Percentiles rank a stretch among this genome's conserved stretches.
phyloP scores from a whole-genome alignment of 1,140 invertebrate species.

The Hesperophylax magnus region DNA sequence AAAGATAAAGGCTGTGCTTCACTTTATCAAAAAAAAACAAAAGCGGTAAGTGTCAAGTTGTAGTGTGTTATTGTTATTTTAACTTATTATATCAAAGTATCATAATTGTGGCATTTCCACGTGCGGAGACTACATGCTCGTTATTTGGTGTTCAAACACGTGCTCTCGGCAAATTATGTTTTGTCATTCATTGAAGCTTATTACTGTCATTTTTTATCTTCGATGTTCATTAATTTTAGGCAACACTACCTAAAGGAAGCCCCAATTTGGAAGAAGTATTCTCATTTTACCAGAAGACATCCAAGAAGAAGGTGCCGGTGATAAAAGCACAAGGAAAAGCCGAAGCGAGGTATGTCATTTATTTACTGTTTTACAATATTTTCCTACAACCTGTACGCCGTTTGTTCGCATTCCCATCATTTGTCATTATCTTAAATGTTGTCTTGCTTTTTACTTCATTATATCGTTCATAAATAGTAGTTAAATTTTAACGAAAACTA shows the following conservation, averaged over 20 bases:
- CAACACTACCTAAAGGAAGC: conserved; percentile 67
- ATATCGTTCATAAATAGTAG: too few species aligned
- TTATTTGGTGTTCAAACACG: conserved; percentile 11
- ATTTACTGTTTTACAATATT: too few species aligned
- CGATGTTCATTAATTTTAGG: conserved; percentile 60
- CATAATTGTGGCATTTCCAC: conserved; percentile 10
- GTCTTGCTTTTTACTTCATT: too few species aligned
- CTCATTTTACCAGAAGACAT: conserved; percentile 68
- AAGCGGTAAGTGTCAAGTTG: conserved; percentile 71
- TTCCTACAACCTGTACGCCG: too few species aligned
- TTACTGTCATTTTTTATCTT: conserved; percentile 14
- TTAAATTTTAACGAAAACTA: too few species aligned
- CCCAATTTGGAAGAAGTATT: conserved; percentile 70
- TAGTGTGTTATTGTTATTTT: conserved; percentile 11
- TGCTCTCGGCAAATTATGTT: background rate
- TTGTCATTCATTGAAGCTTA: background rate
- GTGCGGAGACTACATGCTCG: conserved; percentile 28
- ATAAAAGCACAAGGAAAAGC: conserved; percentile 51
- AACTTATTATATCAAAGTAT: background rate
- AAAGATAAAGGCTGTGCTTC: conserved; percentile 73
- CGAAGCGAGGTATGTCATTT: conserved; percentile 21
- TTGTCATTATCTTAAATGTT: too few species aligned
- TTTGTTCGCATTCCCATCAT: too few species aligned
- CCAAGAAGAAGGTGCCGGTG: conserved; percentile 65
- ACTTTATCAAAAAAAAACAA: conserved; percentile 74